phyloP scores from a whole-genome alignment of 1,140 invertebrate genomes.

The Trichoplusia ni region DNA sequence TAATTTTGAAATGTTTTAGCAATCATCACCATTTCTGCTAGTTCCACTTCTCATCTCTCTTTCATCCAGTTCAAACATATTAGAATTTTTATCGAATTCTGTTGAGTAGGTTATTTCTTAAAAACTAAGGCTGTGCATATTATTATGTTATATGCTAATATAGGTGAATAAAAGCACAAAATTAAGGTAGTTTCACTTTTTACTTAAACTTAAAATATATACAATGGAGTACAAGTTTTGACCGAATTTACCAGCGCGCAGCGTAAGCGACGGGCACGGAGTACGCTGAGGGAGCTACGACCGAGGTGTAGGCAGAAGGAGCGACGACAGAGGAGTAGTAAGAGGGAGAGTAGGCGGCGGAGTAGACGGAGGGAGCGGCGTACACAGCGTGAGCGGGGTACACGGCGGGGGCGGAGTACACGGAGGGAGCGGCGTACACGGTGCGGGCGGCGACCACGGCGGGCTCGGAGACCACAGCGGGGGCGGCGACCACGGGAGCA shows the following conservation, averaged over 20 bases:
- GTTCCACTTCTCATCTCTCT: no score
- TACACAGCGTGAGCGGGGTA: constrained; percentile 40
- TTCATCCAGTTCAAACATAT: no score
- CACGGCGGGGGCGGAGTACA: constrained; percentile 33
- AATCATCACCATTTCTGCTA: no score
- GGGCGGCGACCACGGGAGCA: constrained; percentile 26
- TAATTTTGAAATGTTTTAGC: no score
- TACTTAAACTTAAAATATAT: constrained; percentile 38
- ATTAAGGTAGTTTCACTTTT: constrained; percentile 37
- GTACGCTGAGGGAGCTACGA: constrained; percentile 27
- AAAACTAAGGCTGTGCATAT: no score
- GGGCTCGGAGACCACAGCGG: constrained; percentile 22
- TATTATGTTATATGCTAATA: no score
- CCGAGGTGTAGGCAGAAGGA: constrained; percentile 23
- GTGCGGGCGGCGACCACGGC: constrained; percentile 36
- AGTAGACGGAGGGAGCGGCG: constrained; percentile 35
- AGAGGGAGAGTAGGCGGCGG: constrained; percentile 21
- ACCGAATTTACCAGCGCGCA: constrained; percentile 13
- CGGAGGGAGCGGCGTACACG: constrained; percentile 23
- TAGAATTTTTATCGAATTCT: no score
- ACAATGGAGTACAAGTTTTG: constrained; percentile 20
- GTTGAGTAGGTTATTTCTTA: no score
- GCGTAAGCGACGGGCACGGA: constrained; percentile 33
- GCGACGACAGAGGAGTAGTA: constrained; percentile 34
- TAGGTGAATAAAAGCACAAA: neutral